phyloP scores from a whole-genome alignment of 2,888 invertebrate species.

The Drosophila pegasa region DNA sequence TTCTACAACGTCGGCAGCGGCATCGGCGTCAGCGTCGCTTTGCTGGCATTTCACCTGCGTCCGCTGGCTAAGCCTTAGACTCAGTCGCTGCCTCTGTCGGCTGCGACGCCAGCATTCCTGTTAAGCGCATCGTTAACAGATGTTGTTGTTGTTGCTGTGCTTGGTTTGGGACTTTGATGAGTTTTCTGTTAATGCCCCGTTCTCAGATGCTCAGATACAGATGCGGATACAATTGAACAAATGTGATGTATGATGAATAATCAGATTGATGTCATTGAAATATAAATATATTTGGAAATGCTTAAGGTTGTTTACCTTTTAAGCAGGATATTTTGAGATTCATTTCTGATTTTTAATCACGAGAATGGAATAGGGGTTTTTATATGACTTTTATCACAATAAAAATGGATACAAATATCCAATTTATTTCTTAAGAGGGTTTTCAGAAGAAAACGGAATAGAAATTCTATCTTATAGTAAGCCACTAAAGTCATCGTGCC shows the following conservation, averaged over 20 bases:
- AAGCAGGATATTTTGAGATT: neutral
- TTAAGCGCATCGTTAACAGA: conserved; percentile 65
- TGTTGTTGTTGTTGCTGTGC: conserved; percentile 29
- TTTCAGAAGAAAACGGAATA: too few species aligned
- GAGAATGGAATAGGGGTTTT: too few species aligned
- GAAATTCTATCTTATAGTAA: too few species aligned
- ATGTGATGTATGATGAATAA: neutral
- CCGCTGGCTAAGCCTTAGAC: neutral
- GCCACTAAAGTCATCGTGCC: too few species aligned
- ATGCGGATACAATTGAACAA: neutral
- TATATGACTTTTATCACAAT: too few species aligned
- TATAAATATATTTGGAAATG: conserved; percentile 1
- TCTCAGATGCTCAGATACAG: conserved; percentile 7
- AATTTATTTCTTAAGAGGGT: too few species aligned
- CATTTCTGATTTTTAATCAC: neutral
- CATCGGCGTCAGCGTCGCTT: neutral
- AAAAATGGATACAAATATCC: too few species aligned
- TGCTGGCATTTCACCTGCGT: conserved; percentile 15
- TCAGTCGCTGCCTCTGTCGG: neutral
- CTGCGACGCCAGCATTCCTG: conserved; percentile 28
- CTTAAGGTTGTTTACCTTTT: conserved; percentile 6
- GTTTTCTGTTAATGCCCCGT: conserved; percentile 34
- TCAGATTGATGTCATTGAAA: conserved; percentile 1
- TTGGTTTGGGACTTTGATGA: conserved; percentile 24
- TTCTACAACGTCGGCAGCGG: neutral